Evolutionary conservation across 2,797 vertebrate genomes (phyloP).

Genomic region (Lepilemur ruficaudatus): DNA sequence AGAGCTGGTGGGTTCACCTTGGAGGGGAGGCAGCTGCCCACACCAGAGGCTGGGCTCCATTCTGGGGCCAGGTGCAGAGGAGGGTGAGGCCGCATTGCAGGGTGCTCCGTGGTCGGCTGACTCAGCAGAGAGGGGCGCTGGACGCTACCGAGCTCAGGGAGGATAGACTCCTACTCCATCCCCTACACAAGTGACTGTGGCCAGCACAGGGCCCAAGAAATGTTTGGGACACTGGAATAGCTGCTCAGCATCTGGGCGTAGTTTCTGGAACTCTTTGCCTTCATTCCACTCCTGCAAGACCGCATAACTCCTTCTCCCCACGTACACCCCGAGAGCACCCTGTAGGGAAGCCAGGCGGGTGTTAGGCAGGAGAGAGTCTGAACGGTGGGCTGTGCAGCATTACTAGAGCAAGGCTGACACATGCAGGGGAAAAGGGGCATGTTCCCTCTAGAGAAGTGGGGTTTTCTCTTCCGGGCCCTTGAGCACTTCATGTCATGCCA

Average conservation of each 20-base stretch:
- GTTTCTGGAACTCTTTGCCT: neutral
- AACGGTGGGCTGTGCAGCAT: rapidly evolving
- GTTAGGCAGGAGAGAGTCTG: too few species aligned
- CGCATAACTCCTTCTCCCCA: neutral
- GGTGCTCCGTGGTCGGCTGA: neutral
- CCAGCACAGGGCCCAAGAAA: neutral
- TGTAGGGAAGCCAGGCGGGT: neutral
- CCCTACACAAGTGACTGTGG: neutral
- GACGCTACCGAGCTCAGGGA: neutral
- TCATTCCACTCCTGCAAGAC: neutral
- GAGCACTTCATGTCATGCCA: rapidly evolving
- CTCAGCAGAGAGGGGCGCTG: neutral
- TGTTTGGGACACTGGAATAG: neutral
- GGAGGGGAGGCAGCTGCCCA: neutral
- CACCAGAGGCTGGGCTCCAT: neutral
- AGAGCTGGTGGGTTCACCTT: neutral
- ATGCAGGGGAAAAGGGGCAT: neutral
- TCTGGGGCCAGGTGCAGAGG: neutral
- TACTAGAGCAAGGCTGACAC: neutral
- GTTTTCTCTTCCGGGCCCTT: neutral
- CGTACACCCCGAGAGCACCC: neutral
- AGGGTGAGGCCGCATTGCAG: rapidly evolving
- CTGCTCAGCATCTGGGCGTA: neutral
- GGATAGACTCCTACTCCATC: neutral
- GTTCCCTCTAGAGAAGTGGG: too few species aligned